Base-by-base conservation (phyloP, 2,113 vertebrate genomes). In the Zootoca vivipara region DNA sequence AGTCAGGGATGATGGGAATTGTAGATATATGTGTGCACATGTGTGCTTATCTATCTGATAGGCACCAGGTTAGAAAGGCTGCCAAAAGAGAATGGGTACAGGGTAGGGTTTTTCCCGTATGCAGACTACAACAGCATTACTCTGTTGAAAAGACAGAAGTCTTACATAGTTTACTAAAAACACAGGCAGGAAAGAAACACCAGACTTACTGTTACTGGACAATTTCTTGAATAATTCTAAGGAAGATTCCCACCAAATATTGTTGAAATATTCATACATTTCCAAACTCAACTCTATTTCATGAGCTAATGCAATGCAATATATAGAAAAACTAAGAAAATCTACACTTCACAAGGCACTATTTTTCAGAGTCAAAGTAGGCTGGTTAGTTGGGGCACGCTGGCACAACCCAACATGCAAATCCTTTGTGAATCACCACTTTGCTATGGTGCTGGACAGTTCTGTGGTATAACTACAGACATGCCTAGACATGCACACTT, bases 401-500 rank as follows among this genome's bases (percentile, higher is more conserved):
- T 87, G 67, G 78, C 90, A 85, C 90, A 89, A 69, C 90, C 90
- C 85, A 88, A 90, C 87, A 91, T 89, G 85, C 91, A 89, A 90
- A 91, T 40, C 81, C 83, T 65, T 84, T 5, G 15, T 93, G 96
- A 95, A 90, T 95, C 94, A 92, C 0, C 7, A 26, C 90, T 56
- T 83, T 80, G 87, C 84, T 83, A 83, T 5, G 86, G 72, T 72
- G 86, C 8, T 67, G 77, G 87, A 92, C 83, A 89, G 67, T 1
- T 90, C 80, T 79, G 75, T 1, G 24, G 90, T n/a, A 75, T 2
- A 30, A 90, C 72, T 2, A 16, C 88, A 33, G 88, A 91, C 91
- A 94, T 93, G 95, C 87, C 93, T 77, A 74, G 94, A 80, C 94
- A 88, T 58, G 92, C 64, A 87, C 64, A 20, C 65, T 83, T 79